phyloP scores from a whole-genome alignment of 2,797 vertebrate species.

The Amphiprion clarkii region DNA sequence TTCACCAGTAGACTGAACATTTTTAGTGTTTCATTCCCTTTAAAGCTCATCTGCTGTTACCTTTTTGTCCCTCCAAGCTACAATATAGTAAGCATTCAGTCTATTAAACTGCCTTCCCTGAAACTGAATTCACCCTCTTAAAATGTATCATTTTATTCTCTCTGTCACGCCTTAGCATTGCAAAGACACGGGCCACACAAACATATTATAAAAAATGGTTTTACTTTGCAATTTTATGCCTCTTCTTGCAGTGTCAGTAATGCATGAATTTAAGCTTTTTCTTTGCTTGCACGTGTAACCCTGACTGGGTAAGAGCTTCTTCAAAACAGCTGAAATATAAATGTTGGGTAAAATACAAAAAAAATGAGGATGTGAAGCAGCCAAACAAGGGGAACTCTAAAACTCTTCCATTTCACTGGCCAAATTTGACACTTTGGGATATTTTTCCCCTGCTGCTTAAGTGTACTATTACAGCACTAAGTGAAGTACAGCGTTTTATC shows the following conservation, averaged over 20 bases:
- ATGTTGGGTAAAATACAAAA: slow-evolving; percentile 27
- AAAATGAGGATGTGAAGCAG: slow-evolving; percentile 8
- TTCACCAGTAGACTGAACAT: not conserved
- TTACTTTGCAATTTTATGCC: slow-evolving; percentile 9
- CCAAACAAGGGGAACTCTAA: slow-evolving; percentile 12
- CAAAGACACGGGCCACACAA: not conserved
- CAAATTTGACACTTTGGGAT: slow-evolving; percentile 46
- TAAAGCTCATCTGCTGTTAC: slow-evolving; percentile 6
- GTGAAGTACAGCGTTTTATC: slow-evolving; percentile 14
- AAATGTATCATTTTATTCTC: not conserved
- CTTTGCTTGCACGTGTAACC: not conserved
- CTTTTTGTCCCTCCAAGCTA: not conserved
- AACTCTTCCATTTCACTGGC: slow-evolving; percentile 42
- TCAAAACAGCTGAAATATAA: slow-evolving; percentile 36
- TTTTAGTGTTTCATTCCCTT: not conserved
- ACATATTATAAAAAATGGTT: slow-evolving; percentile 21
- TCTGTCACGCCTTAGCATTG: too few relatives aligned
- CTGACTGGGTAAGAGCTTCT: slow-evolving; percentile 8
- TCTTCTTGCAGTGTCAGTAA: not conserved
- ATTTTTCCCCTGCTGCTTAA: slow-evolving; percentile 23
- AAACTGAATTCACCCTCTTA: not conserved
- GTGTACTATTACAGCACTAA: slow-evolving; percentile 39
- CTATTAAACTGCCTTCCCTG: slow-evolving; percentile 13
- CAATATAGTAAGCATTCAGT: not conserved
- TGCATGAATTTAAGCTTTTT: slow-evolving; percentile 4